These are phyloP conservation scores for Eristalinus sepulchralis DNA, from an alignment of 2,888 invertebrate genomes.

Conservation along the genomic window DNA sequence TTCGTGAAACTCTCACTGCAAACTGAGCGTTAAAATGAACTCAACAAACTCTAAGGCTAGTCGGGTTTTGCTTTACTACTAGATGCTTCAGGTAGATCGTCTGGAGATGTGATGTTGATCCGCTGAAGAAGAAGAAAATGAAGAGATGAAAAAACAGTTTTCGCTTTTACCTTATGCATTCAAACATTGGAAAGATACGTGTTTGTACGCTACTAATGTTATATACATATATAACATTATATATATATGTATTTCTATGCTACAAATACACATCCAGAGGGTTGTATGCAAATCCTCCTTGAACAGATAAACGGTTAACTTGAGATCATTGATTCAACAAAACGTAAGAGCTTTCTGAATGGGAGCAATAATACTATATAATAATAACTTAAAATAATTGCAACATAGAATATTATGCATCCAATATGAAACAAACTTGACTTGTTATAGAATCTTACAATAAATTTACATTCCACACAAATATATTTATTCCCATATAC, in stretches of 20 bases:
- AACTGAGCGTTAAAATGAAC: conserved; percentile 73
- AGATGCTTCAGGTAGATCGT: conserved; percentile 46
- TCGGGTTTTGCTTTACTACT: conserved; percentile 49
- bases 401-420: no score
- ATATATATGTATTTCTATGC: neutral
- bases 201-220: neutral
- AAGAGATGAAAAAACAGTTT: conserved; percentile 17
- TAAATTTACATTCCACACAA: neutral
- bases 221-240: neutral
- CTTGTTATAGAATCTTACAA: neutral
- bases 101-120: conserved; percentile 27
- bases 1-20: conserved; percentile 77
- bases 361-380: no score
- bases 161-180: conserved; percentile 55
- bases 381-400: neutral
- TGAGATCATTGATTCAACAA: neutral
- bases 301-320: neutral
- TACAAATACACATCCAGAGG: neutral
- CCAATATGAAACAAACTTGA: neutral
- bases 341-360: neutral
- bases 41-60: conserved; percentile 30
- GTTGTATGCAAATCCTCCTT: neutral
- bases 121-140: conserved; percentile 41
- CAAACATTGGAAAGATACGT: conserved; percentile 35
- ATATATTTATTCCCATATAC: neutral